Evolutionary conservation across 2,888 invertebrate genomes (phyloP), one percentile per base, ranked within the genome.

Genomic region (Zonitis immaculata): DNA sequence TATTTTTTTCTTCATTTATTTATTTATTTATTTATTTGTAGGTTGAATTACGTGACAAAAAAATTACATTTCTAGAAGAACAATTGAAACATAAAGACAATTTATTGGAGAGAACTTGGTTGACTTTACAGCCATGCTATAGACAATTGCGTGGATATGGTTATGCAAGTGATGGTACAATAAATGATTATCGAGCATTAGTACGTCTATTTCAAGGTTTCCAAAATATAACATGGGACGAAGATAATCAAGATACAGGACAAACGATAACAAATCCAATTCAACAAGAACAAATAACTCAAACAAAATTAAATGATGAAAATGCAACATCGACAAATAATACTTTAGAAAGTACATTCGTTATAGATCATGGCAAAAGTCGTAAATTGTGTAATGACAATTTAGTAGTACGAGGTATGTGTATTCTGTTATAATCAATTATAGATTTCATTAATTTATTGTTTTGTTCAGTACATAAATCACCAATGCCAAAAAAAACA

Each of bases 171-270:
- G 80, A 83, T 0, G 74, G 78, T 0, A 71, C 85, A 62, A 79
- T 78, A 0, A 69, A 74, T 0, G 80, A 84, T 56, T 87, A 85
- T 59, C 71, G 82, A 22, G 80, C 82, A 6, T 66, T 86, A 0
- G 77, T 84, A 61, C 81, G 79, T 57, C 78, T 80, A 54, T 77
- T 82, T 0, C 84, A 84, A 63, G 81, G 82, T 0, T 78, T 80
- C 1, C 81, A 81, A 65, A 77, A 77, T 25, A 82, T 87, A 11
- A 79, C 80, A 9, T 87, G 85, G 83, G 79, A 79, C 0, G 76
- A 46, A 26, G 48, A 48, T 16, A 67, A 66, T 54, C 63, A 64
- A 2, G 66, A 65, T 7, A 27, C 68, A 11, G 62, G 63, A 12
- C 63, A 66, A 0, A 56, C 57, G 4, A 52, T 22, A 22, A 22